phyloP scores from a whole-genome alignment of 2,113 vertebrate species.

The Peucedramus taeniatus region DNA sequence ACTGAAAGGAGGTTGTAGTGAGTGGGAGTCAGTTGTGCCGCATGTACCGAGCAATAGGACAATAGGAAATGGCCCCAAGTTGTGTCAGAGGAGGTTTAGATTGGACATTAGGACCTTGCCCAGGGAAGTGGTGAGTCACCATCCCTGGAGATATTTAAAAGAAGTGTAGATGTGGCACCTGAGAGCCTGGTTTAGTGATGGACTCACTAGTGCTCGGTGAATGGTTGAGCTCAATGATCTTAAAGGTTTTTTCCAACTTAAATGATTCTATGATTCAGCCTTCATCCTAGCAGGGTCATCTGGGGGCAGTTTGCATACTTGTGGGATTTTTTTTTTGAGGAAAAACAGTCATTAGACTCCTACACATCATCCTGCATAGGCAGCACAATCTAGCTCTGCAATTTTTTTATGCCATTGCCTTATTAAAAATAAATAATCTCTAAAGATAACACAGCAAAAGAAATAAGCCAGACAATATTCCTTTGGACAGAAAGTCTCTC shows the following conservation, averaged over 20 bases:
- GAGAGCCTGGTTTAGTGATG: not conserved
- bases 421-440: slow-evolving; percentile 17
- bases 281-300: not conserved
- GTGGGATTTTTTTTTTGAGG: not conserved
- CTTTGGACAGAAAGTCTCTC: not conserved
- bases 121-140: not conserved
- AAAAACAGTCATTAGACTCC: not conserved
- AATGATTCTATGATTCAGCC: not conserved
- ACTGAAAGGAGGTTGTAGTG: not conserved
- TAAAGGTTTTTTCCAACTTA: not conserved
- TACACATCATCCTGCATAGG: not conserved
- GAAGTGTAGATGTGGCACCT: not conserved
- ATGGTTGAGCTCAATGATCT: not conserved
- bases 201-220: not conserved
- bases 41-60: not conserved
- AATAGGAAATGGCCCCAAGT: not conserved
- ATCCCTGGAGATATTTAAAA: not conserved
- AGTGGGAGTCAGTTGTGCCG: not conserved
- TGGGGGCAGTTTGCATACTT: not conserved
- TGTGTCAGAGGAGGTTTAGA: not conserved
- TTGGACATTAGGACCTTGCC: not conserved
- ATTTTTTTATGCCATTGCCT: not conserved
- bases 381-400: not conserved
- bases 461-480: not conserved
- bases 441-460: not conserved